Evolutionary conservation across 2,888 invertebrate species (phyloP), one percentile per base, ranked within the genome.

Genomic region (Hirtodrosophila duncani): DNA sequence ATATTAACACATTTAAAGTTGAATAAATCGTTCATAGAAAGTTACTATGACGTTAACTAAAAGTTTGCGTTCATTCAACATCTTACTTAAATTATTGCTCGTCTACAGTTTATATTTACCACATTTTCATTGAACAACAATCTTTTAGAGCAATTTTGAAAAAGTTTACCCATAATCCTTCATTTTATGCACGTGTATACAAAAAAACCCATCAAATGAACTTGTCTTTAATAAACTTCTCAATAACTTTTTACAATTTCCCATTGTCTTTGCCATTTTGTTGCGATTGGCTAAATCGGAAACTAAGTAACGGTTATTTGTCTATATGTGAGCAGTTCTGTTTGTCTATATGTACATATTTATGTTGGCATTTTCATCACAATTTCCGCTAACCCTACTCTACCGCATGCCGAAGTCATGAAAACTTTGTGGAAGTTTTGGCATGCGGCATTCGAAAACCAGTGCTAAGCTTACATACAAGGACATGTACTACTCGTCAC

Each of bases 261-360:
- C 10, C 52, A 48, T 50, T 52, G 46, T 52, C 33, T 26, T 21
- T 44, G 46, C n/a, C n/a, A n/a, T n/a, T n/a, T n/a, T n/a, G n/a
- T n/a, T n/a, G 16, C 31, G 21, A 30, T 60, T 38, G 42, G 21
- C 48, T 51, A 37, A 52, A 58, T 39, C 69, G 69, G 69, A 72
- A 72, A 61, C 52, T 61, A 48, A 72, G 61, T 66, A 68, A 63
- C 44, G 37, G 41, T 50, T 72, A 69, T 69, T 69, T 58, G 65
- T 53, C 58, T 49, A 52, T 50, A 29, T 13, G 13, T 29, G 13
- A 55, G 24, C 23, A 37, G 7, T 14, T 16, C 9, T 31, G 24
- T 37, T 10, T 44, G n/a, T 33, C 20, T 29, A 39, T 51, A 38
- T 34, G 18, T 49, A 34, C 53, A 48, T 59, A 51, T 59, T 51